Evolutionary conservation across 2,888 invertebrate genomes (phyloP).

Genomic region (Cheilosia vernalis): DNA sequence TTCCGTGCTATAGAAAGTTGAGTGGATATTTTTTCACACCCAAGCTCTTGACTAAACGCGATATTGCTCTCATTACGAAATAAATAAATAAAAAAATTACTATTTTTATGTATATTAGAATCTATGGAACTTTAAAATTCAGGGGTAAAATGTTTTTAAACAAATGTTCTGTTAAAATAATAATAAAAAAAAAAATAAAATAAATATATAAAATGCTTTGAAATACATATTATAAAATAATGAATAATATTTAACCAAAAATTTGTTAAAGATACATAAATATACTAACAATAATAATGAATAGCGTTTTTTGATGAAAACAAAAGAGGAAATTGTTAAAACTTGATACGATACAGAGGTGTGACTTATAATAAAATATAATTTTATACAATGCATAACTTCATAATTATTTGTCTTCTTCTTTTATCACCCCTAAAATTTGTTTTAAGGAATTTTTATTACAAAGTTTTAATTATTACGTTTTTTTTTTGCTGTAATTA

Average conservation of each 20-base stretch:
- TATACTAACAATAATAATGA: conserved; percentile 37
- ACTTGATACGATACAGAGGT: conserved; percentile 7
- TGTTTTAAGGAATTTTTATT: conserved; percentile 7
- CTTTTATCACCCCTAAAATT: not conserved
- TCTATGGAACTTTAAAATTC: conserved; percentile 47
- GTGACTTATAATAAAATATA: conserved; percentile 4
- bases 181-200: not conserved
- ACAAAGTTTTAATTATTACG: conserved; percentile 27
- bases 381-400: conserved; percentile 17
- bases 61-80: conserved; percentile 12
- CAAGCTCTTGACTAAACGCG: conserved; percentile 9
- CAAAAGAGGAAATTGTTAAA: conserved; percentile 37
- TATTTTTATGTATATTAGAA: conserved; percentile 24
- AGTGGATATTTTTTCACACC: conserved; percentile 3
- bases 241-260: conserved; percentile 63
- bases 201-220: conserved; percentile 53
- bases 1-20: not conserved
- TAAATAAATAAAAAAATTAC: not conserved
- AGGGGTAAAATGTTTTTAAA: conserved; percentile 56
- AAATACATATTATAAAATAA: conserved; percentile 21
- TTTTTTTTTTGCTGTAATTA: conserved; percentile 43
- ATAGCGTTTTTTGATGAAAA: conserved; percentile 66
- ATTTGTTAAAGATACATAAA: conserved; percentile 46
- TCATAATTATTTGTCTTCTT: conserved; percentile 9
- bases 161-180: conserved; percentile 16